Conservation (phyloP, 2,888 invertebrate genomes). For the Pegoplata infirma region DNA sequence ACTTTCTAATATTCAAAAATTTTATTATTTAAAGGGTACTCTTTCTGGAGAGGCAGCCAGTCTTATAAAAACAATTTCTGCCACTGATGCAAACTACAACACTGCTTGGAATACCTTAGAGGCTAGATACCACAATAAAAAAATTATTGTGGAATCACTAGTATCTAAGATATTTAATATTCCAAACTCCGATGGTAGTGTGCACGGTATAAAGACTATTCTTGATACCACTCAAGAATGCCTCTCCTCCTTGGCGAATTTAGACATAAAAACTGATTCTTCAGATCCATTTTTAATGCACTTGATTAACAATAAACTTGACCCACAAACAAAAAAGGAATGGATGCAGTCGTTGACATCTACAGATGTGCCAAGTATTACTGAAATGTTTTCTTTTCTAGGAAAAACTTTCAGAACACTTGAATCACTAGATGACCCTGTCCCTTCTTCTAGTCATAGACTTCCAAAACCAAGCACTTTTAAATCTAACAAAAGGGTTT, state of each 20-base stretch:
- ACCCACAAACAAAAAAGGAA: slow-evolving; percentile 27
- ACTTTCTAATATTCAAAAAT: slow-evolving; percentile 21
- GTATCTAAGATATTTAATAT: slow-evolving; percentile 22
- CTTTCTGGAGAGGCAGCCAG: slow-evolving; percentile 16
- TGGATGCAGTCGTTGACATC: slow-evolving; percentile 15
- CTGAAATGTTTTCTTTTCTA: no score
- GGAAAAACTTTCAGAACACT: no score
- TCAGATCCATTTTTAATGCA: neutral
- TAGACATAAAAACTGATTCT: neutral
- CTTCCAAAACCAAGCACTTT: no score
- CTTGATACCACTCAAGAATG: slow-evolving; percentile 35
- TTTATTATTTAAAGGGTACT: slow-evolving; percentile 26
- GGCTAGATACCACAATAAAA: slow-evolving; percentile 30
- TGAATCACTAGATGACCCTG: neutral
- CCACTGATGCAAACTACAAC: slow-evolving; percentile 26
- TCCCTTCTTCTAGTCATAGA: slow-evolving; percentile 1
- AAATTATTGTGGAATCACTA: neutral
- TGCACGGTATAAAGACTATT: slow-evolving; percentile 12
- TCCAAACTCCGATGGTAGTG: slow-evolving; percentile 8
- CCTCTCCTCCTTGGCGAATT: slow-evolving; percentile 11
- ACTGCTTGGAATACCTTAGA: slow-evolving; percentile 1
- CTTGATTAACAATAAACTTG: neutral
- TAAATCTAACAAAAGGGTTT: neutral
- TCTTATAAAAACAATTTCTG: slow-evolving; percentile 27
- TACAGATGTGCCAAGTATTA: no score